These are phyloP conservation scores for Toxonevra muliebris DNA, from an alignment of 2,888 invertebrate species.

Conservation along the genomic window DNA sequence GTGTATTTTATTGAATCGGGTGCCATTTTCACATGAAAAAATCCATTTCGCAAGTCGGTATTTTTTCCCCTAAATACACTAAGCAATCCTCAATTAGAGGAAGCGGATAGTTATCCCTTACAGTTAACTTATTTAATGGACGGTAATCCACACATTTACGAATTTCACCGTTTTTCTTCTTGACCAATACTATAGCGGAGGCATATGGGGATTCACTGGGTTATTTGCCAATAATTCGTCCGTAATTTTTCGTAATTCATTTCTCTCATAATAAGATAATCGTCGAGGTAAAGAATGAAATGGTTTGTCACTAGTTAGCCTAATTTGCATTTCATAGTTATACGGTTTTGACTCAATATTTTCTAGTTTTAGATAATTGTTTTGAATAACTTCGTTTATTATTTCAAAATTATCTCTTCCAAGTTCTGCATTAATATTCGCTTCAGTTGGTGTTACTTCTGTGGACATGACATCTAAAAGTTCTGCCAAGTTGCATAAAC, in stretches of 20 bases:
- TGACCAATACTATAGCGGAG: slow-evolving; percentile 12
- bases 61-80: background rate
- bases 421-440: slow-evolving; percentile 2
- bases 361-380: background rate
- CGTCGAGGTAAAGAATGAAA: slow-evolving; percentile 33
- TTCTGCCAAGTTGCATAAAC: no score
- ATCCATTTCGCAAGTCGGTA: slow-evolving; percentile 17
- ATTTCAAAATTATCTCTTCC: background rate
- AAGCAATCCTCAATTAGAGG: slow-evolving; percentile 2
- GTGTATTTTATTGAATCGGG: slow-evolving; percentile 23
- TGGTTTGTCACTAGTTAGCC: slow-evolving; percentile 26
- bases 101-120: slow-evolving; percentile 4
- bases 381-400: background rate
- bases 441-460: background rate
- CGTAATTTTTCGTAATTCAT: slow-evolving; percentile 1
- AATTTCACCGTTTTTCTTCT: slow-evolving; percentile 14
- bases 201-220: slow-evolving; percentile 17
- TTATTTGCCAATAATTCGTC: slow-evolving; percentile 6
- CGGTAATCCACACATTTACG: slow-evolving; percentile 20
- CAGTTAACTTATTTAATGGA: slow-evolving; percentile 33
- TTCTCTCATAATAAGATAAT: slow-evolving; percentile 29
- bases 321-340: slow-evolving; percentile 35
- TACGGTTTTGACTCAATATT: slow-evolving; percentile 21
- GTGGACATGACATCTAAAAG: no score
- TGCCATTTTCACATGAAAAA: slow-evolving; percentile 23